These are phyloP conservation scores for Zygaena filipendulae DNA, from an alignment of 2,888 invertebrate genomes.

Conservation along the genomic window DNA sequence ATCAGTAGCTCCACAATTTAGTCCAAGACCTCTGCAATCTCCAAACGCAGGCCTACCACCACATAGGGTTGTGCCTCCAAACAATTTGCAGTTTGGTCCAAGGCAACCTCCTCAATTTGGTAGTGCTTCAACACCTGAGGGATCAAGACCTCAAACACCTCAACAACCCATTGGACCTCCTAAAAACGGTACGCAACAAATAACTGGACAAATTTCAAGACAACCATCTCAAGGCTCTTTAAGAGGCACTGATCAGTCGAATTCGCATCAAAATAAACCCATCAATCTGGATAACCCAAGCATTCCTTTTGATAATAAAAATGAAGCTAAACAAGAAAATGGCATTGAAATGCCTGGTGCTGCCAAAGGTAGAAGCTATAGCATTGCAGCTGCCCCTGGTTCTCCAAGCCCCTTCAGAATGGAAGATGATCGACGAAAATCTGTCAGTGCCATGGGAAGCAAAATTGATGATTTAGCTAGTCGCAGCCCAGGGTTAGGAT, in stretches of 20 bases:
- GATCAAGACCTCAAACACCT: slow-evolving; percentile 27
- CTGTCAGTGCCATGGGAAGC: slow-evolving; percentile 57
- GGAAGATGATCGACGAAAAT: slow-evolving; percentile 63
- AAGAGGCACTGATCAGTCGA: slow-evolving; percentile 42
- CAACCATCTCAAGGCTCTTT: slow-evolving; percentile 54
- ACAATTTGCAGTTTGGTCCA: slow-evolving; percentile 58
- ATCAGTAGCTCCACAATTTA: slow-evolving; percentile 41
- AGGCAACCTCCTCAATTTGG: slow-evolving; percentile 45
- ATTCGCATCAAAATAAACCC: slow-evolving; percentile 39
- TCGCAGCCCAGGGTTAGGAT: slow-evolving; percentile 47
- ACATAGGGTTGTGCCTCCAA: slow-evolving; percentile 56
- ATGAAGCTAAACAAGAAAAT: slow-evolving; percentile 41
- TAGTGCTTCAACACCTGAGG: slow-evolving; percentile 43
- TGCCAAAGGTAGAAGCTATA: slow-evolving; percentile 63
- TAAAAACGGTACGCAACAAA: slow-evolving; percentile 30
- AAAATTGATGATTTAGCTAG: slow-evolving; percentile 42
- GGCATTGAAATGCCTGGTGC: slow-evolving; percentile 46
- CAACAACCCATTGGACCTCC: slow-evolving; percentile 35
- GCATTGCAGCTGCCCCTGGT: slow-evolving; percentile 60
- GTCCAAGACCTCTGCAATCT: slow-evolving; percentile 36
- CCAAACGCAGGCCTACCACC: slow-evolving; percentile 34
- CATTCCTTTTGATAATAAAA: slow-evolving; percentile 34
- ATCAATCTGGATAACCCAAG: slow-evolving; percentile 58
- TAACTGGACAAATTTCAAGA: slow-evolving; percentile 33
- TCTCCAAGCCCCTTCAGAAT: slow-evolving; percentile 49